Conservation (phyloP, 1,140 invertebrate genomes). For the Teleogryllus occipitalis region DNA sequence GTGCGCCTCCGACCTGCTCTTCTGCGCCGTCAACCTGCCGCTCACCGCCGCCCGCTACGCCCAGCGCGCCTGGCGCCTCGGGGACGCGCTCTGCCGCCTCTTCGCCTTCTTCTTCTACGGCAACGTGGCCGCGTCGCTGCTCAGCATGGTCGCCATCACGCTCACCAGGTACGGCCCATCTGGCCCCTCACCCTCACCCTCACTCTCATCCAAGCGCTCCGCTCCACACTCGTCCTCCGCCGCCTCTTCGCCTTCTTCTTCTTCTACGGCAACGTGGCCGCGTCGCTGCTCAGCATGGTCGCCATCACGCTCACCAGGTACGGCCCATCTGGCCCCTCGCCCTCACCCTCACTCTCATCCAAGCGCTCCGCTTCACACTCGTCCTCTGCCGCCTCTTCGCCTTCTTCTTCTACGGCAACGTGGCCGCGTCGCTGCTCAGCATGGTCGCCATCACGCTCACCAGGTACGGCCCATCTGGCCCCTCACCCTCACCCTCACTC, state of each 20-base stretch:
- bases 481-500: no score
- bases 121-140: slow-evolving; percentile 75
- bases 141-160: slow-evolving; percentile 85
- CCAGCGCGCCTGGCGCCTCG: slow-evolving; percentile 72
- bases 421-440: slow-evolving; percentile 74
- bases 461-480: slow-evolving; percentile 46
- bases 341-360: no score
- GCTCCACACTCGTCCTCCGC: slow-evolving; percentile 64
- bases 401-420: slow-evolving; percentile 82
- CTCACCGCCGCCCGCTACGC: slow-evolving; percentile 74
- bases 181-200: not conserved
- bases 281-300: slow-evolving; percentile 80
- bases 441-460: slow-evolving; percentile 87
- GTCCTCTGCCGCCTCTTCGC: slow-evolving; percentile 79
- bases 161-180: slow-evolving; percentile 61
- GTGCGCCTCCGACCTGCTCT: slow-evolving; percentile 76
- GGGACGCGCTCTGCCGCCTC: slow-evolving; percentile 65
- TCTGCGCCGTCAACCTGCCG: slow-evolving; percentile 75
- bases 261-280: slow-evolving; percentile 85
- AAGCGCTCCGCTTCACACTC: no score
- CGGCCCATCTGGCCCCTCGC: no score
- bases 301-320: slow-evolving; percentile 83
- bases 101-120: slow-evolving; percentile 86
- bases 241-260: slow-evolving; percentile 76
- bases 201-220: no score